These are phyloP conservation scores for Meles meles DNA, from an alignment of 2,113 vertebrate species.

Conservation along the genomic window DNA sequence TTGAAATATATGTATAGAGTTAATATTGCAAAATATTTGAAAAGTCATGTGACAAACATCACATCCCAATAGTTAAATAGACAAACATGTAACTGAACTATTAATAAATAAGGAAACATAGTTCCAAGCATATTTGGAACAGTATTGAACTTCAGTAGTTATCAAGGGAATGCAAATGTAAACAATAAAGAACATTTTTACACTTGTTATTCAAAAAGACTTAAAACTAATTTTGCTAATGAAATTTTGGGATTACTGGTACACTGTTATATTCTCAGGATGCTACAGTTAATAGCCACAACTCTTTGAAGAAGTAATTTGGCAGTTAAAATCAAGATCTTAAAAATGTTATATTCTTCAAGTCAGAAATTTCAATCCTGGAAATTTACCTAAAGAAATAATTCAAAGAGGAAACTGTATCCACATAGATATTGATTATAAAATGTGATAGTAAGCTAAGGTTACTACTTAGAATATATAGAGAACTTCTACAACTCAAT, in stretches of 20 bases:
- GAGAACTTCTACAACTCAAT: neutral
- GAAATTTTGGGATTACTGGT: neutral
- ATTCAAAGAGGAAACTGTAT: neutral
- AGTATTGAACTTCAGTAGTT: neutral
- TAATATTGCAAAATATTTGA: neutral
- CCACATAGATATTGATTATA: neutral
- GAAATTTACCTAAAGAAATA: neutral
- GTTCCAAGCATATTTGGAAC: neutral
- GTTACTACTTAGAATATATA: neutral
- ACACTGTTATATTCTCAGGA: neutral
- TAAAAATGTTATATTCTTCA: neutral
- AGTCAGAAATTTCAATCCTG: neutral
- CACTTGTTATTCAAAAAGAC: neutral
- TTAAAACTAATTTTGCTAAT: constrained; percentile 30
- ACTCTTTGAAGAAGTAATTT: constrained; percentile 15
- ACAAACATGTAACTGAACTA: neutral
- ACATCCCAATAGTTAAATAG: neutral
- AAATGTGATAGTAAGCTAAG: neutral
- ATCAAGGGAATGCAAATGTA: neutral
- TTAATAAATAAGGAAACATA: neutral
- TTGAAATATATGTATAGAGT: neutral
- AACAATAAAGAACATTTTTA: neutral
- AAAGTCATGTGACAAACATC: neutral
- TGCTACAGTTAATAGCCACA: neutral
- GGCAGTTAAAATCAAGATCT: constrained; percentile 19